Percentiles rank a stretch among this genome's conserved stretches.
phyloP scores from a whole-genome alignment of 1,140 invertebrate genomes.

The Drosophila gunungcola region DNA sequence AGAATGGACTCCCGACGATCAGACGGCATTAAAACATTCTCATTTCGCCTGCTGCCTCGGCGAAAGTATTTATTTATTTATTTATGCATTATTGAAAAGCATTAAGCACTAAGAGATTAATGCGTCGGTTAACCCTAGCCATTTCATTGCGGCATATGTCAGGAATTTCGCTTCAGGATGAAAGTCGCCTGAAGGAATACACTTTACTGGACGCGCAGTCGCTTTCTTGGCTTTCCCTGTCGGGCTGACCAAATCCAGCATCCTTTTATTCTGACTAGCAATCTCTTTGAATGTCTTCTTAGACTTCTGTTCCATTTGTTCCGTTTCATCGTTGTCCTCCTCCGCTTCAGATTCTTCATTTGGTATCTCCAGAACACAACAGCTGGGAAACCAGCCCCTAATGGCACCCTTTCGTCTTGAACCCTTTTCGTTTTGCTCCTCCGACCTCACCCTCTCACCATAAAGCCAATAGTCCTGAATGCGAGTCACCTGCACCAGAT shows the following conservation, averaged over 20 bases:
- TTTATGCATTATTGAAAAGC: conserved; percentile 26
- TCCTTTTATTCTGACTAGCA: not conserved
- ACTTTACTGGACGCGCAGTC: conserved; percentile 1
- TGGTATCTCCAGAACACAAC: conserved; percentile 87
- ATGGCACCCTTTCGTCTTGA: conserved; percentile 26
- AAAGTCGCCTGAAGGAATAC: conserved; percentile 5
- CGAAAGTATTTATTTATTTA: conserved; percentile 36
- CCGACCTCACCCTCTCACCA: conserved; percentile 88
- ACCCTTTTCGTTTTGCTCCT: conserved; percentile 27
- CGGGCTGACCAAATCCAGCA: not conserved
- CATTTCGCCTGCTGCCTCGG: conserved; percentile 32
- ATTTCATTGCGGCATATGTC: conserved; percentile 20
- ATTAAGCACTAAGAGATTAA: conserved; percentile 47
- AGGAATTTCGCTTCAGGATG: not conserved
- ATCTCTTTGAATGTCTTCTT: not conserved
- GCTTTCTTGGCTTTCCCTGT: not conserved
- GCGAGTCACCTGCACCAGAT: conserved; percentile 92
- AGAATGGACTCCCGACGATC: conserved; percentile 8
- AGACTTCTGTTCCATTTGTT: not conserved
- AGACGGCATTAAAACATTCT: conserved; percentile 18
- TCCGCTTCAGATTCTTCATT: not conserved
- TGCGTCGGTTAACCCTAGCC: conserved; percentile 24
- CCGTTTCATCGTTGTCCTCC: not conserved
- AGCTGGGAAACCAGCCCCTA: conserved; percentile 94
- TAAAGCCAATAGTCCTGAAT: conserved; percentile 94